Conservation (phyloP, 2,797 vertebrate species). For the Monodelphis domestica region DNA sequence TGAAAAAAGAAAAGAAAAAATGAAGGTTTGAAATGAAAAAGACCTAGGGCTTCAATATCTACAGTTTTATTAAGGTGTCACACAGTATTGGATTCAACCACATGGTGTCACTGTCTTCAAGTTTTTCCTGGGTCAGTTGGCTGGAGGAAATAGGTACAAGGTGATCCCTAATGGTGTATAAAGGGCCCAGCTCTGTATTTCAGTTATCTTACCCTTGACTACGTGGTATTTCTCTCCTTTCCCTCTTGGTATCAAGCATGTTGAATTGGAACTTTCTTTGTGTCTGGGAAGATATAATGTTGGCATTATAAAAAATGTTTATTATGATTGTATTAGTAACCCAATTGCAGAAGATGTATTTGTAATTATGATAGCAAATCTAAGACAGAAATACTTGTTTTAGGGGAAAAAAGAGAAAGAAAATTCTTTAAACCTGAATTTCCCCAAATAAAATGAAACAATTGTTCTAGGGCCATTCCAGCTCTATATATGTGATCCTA, state of each 20-base stretch:
- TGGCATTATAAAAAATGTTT: background rate
- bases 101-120: conserved; percentile 70
- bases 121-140: background rate
- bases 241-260: background rate
- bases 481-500: background rate
- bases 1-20: no score
- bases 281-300: background rate
- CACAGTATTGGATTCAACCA: conserved; percentile 5
- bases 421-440: background rate
- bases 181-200: background rate
- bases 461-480: background rate
- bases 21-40: background rate
- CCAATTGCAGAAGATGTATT: background rate
- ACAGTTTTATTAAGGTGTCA: background rate
- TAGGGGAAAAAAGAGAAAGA: no score
- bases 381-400: no score
- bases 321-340: background rate
- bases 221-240: background rate
- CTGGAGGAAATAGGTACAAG: background rate
- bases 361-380: background rate
- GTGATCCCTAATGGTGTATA: background rate
- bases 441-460: background rate
- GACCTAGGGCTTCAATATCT: background rate
- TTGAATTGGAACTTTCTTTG: background rate
- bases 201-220: background rate